These are phyloP conservation scores for Cylindroiulus punctatus DNA, from an alignment of 2,888 invertebrate genomes.

Conservation along the genomic window DNA sequence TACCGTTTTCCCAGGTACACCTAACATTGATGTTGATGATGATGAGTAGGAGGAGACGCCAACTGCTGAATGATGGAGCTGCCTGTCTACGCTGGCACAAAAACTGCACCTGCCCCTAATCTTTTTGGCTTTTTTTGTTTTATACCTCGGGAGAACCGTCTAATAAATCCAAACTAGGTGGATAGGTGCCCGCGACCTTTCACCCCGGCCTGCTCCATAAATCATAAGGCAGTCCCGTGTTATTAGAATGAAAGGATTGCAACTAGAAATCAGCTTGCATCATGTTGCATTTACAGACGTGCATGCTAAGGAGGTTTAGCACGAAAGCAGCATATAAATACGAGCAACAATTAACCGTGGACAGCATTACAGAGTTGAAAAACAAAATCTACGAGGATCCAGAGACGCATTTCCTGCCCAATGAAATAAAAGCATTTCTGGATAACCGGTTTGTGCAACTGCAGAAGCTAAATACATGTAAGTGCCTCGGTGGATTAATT, in stretches of 20 bases:
- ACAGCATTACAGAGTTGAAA: not conserved
- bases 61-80: conserved; percentile 20
- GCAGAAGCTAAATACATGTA: not conserved
- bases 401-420: not conserved
- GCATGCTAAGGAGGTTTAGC: conserved; percentile 8
- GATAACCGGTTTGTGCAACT: not conserved
- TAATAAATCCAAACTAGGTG: conserved; percentile 52
- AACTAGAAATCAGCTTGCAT: not conserved
- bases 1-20: conserved; percentile 33
- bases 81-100: conserved; percentile 12
- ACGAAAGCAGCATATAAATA: not conserved
- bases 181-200: conserved; percentile 44
- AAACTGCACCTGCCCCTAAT: conserved; percentile 28
- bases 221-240: conserved; percentile 14
- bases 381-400: not conserved
- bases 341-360: not conserved
- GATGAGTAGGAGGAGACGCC: conserved; percentile 28
- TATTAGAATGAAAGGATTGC: conserved; percentile 32
- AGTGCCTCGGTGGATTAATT: not conserved
- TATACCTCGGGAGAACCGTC: conserved; percentile 35
- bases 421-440: not conserved
- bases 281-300: conserved; percentile 20
- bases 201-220: conserved; percentile 27
- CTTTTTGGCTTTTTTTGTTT: conserved; percentile 16
- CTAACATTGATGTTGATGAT: conserved; percentile 29